phyloP scores from a whole-genome alignment of 37 sponge, comb jelly and placozoan genomes.

The Dysidea cf. avara region DNA sequence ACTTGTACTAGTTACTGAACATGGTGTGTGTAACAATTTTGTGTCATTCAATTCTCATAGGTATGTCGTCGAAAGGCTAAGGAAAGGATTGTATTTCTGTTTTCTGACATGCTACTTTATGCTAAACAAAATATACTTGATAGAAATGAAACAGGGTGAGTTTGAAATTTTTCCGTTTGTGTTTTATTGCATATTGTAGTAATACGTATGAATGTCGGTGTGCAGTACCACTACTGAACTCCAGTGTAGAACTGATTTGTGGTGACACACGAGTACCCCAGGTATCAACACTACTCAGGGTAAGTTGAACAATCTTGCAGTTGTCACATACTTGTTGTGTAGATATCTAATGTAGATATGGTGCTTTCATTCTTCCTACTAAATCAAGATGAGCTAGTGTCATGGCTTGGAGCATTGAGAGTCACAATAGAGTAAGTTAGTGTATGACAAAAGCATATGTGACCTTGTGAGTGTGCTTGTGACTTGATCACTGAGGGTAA shows the following conservation, averaged over 20 bases:
- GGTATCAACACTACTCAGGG: conserved; percentile 32
- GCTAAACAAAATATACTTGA: conserved; percentile 61
- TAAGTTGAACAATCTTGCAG: neutral
- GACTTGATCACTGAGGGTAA: no score
- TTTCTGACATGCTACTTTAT: conserved; percentile 81
- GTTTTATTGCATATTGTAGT: neutral
- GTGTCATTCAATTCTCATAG: conserved; percentile 11
- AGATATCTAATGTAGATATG: conserved; percentile 60
- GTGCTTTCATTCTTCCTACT: conserved; percentile 34
- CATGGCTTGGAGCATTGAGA: conserved; percentile 42
- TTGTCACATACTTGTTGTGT: neutral
- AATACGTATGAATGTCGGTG: conserved; percentile 63
- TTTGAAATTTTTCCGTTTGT: neutral
- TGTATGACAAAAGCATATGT: neutral
- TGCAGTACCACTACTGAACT: conserved; percentile 52
- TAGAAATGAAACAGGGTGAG: conserved; percentile 2
- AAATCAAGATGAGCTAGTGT: conserved; percentile 27
- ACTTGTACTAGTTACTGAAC: neutral
- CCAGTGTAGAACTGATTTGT: conserved; percentile 21
- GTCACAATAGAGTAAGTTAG: conserved; percentile 33
- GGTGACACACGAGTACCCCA: conserved; percentile 33
- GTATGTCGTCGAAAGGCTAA: conserved; percentile 71
- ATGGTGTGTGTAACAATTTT: neutral
- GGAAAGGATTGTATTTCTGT: conserved; percentile 75
- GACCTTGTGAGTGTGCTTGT: neutral